phyloP scores from a whole-genome alignment of 2,113 vertebrate genomes.

The Trematomus loennbergii region DNA sequence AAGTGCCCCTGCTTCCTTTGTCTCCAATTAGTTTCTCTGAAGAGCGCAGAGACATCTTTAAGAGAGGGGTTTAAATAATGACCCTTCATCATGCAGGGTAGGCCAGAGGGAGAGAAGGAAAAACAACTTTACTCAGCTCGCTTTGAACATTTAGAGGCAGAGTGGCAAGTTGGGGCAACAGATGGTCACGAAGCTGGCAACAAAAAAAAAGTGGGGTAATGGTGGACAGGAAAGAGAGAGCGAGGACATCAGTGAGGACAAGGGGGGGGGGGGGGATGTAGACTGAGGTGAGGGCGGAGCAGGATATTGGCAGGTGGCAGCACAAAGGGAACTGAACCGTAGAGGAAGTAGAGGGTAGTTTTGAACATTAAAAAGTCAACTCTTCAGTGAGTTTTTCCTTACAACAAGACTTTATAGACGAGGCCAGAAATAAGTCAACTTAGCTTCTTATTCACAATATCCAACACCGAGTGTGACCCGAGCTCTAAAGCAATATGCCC shows the following conservation, averaged over 20 bases:
- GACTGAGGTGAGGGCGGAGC: neutral
- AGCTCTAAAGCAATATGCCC: conserved; percentile 25
- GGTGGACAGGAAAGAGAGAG: conserved; percentile 10
- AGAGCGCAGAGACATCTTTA: conserved; percentile 78
- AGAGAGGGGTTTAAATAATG: conserved; percentile 84
- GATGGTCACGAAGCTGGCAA: conserved; percentile 58
- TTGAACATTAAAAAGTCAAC: neutral
- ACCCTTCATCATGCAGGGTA: conserved; percentile 79
- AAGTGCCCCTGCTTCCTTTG: conserved; percentile 77
- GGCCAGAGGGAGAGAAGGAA: conserved; percentile 64
- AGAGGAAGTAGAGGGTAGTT: neutral
- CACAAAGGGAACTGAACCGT: neutral
- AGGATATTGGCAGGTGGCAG: neutral
- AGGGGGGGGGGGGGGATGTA: neutral
- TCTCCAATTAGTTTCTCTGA: conserved; percentile 85
- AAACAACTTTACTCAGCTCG: conserved; percentile 61
- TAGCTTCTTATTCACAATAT: neutral
- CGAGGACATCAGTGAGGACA: conserved; percentile 16
- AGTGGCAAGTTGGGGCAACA: conserved; percentile 67
- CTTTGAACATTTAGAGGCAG: conserved; percentile 77
- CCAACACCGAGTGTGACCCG: conserved; percentile 3
- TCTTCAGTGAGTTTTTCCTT: neutral
- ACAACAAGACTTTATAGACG: neutral
- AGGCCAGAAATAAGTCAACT: conserved; percentile 1
- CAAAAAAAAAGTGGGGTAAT: conserved; percentile 9